phyloP scores from a whole-genome alignment of 2,888 invertebrate genomes.

The Subacronicta megacephala region DNA sequence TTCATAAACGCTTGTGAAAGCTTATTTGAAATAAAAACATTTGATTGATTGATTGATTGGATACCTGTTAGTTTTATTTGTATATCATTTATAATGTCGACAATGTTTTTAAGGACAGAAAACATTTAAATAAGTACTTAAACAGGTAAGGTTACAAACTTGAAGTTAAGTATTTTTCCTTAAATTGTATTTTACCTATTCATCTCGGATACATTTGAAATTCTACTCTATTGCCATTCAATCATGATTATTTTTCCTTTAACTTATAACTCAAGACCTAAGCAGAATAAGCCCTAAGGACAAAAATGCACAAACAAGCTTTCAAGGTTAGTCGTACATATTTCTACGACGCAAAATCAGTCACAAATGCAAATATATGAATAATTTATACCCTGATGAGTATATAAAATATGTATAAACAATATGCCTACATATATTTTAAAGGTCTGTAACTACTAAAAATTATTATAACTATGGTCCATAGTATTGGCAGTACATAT shows the following conservation, averaged over 20 bases:
- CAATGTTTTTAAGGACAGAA: conserved; percentile 33
- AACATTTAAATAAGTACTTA: conserved; percentile 31
- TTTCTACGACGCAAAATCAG: conserved; percentile 33
- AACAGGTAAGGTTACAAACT: conserved; percentile 40
- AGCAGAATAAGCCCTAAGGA: conserved; percentile 9
- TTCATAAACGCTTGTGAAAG: too few relatives aligned
- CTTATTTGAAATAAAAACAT: too few relatives aligned
- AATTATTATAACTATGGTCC: conserved; percentile 12
- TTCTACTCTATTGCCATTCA: conserved; percentile 27
- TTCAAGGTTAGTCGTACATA: conserved; percentile 32
- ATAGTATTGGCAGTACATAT: too few relatives aligned
- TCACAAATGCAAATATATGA: conserved; percentile 5
- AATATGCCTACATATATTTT: neutral
- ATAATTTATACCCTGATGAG: neutral
- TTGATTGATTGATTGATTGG: too few relatives aligned
- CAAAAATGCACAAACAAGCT: conserved; percentile 13
- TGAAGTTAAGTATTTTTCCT: conserved; percentile 38
- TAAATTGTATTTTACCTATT: conserved; percentile 18
- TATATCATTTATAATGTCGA: conserved; percentile 22
- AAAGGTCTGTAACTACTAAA: conserved; percentile 8
- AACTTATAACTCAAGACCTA: conserved; percentile 28
- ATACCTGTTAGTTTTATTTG: conserved; percentile 26
- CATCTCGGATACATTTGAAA: conserved; percentile 23
- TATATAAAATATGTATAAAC: conserved; percentile 8
- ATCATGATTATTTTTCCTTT: conserved; percentile 19